A percentile compares a stretch with the other conserved stretches of the same genome.
Conservation (phyloP, 2,113 vertebrate species). For the Lepisosteus osseus region DNA sequence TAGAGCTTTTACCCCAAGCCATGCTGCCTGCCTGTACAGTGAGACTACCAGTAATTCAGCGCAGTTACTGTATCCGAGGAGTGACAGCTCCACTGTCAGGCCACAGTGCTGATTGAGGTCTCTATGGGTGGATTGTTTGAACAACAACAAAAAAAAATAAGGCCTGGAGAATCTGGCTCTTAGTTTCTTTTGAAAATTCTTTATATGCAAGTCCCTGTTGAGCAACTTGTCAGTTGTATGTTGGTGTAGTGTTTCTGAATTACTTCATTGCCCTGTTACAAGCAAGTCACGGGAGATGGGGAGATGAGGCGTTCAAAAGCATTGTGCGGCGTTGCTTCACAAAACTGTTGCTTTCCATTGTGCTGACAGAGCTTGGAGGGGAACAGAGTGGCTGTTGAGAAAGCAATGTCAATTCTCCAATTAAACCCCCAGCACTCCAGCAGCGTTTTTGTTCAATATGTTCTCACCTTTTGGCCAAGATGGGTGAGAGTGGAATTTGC, state of each 20-base stretch:
- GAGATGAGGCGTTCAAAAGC: not conserved
- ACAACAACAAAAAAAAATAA: constrained; percentile 31
- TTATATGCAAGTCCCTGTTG: constrained; percentile 33
- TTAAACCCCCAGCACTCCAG: no score
- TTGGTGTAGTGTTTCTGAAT: constrained; percentile 31
- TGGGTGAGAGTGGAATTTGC: no score
- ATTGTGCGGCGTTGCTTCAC: not conserved
- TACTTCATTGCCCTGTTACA: constrained; percentile 21
- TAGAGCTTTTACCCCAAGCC: constrained; percentile 73
- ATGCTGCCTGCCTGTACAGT: constrained; percentile 59
- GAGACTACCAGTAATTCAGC: constrained; percentile 51
- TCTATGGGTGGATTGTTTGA: constrained; percentile 62
- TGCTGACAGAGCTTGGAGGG: no score
- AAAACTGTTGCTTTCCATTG: no score
- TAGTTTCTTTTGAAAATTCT: constrained; percentile 27
- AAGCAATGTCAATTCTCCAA: no score
- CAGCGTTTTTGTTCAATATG: no score
- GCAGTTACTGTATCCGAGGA: constrained; percentile 58
- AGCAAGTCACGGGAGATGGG: constrained; percentile 9
- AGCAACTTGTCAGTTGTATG: constrained; percentile 48
- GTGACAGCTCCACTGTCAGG: constrained; percentile 72
- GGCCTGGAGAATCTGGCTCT: constrained; percentile 37
- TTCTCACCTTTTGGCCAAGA: no score
- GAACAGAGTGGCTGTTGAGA: no score
- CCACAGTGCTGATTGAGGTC: constrained; percentile 62